Percentiles rank a stretch among this genome's conserved stretches.
Conservation (phyloP, 2,113 vertebrate genomes). For the Zapus hudsonius region DNA sequence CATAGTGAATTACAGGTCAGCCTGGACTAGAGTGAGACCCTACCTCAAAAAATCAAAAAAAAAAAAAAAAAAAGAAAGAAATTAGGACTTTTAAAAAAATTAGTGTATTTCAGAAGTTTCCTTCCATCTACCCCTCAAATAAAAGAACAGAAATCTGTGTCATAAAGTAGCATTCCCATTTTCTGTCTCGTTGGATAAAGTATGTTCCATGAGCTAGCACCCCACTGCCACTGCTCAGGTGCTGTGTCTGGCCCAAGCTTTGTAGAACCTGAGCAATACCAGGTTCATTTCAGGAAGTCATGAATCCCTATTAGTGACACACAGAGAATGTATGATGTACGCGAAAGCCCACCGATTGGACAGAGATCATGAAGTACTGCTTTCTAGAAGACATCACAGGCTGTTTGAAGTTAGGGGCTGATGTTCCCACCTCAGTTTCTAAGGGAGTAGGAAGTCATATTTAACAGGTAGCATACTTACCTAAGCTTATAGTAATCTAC, state of each 20-base stretch:
- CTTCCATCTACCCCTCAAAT: not conserved
- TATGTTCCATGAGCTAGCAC: not conserved
- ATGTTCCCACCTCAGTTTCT: conserved; percentile 51
- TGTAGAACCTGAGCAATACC: not conserved
- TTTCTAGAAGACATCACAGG: conserved; percentile 65
- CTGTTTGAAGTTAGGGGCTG: not conserved
- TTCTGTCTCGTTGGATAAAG: not conserved
- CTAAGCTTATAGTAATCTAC: conserved; percentile 58
- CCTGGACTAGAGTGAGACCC: too few relatives aligned
- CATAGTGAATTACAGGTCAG: too few relatives aligned
- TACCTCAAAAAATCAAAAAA: too few relatives aligned
- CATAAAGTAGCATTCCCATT: not conserved
- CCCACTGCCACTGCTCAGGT: not conserved
- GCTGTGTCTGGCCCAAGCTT: not conserved
- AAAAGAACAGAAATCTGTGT: not conserved
- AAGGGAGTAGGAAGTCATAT: conserved; percentile 46
- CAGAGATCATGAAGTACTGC: conserved; percentile 20
- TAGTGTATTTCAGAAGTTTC: not conserved
- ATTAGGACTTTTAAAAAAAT: not conserved
- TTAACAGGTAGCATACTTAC: conserved; percentile 65
- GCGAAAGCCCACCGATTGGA: not conserved
- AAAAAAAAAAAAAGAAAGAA: not conserved
- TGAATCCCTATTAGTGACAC: not conserved
- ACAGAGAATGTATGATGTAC: not conserved
- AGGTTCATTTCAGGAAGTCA: not conserved